Base-by-base conservation (phyloP, 2,888 invertebrate species). In the Tricholauxania praeusta region DNA sequence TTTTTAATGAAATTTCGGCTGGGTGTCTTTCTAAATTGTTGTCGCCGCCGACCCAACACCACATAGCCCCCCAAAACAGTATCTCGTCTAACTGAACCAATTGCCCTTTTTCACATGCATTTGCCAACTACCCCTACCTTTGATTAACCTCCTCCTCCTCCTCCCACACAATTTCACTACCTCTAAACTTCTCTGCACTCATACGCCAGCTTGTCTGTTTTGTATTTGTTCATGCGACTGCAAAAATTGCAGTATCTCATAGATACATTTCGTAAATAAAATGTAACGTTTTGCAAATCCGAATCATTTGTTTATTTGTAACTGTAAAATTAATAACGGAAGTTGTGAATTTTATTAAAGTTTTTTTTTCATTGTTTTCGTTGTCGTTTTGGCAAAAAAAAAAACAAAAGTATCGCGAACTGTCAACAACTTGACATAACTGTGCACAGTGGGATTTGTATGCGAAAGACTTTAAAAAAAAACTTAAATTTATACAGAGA, bases 261-360 rank as follows among this genome's bases (percentile, higher is more conserved):
- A 19, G 52, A 60, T 47, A 47, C 55, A n/a, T 51, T 57, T 48
- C 28, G 55, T 63, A 53, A 39, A 55, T 49, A 63, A 60, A 60
- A 57, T 60, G 53, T 53, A 12, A 17, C 19, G 14, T 19, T 53
- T 53, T 47, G 60, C 28, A n/a, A 22, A 22, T 57, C 57, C 57
- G 28, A n/a, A 57, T 22, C 57, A 57, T 53, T 19, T 53, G 22
- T 15, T 39, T 22, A 53, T 19, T 77, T 79, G 80, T 77, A 78
- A 81, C 77, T 80, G 82, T 80, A 80, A 81, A 83, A 84, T 84
- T 83, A 83, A 84, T 84, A 83, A 84, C 83, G 83, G 83, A 84
- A 84, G 84, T 84, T 83, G 84, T 83, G 83, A 84, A 84, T 84
- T 84, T 84, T 84, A 83, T 84, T 84, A 84, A 84, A 39, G 39